Conservation (phyloP, 2,888 invertebrate genomes). For the Microplitis manilae region DNA sequence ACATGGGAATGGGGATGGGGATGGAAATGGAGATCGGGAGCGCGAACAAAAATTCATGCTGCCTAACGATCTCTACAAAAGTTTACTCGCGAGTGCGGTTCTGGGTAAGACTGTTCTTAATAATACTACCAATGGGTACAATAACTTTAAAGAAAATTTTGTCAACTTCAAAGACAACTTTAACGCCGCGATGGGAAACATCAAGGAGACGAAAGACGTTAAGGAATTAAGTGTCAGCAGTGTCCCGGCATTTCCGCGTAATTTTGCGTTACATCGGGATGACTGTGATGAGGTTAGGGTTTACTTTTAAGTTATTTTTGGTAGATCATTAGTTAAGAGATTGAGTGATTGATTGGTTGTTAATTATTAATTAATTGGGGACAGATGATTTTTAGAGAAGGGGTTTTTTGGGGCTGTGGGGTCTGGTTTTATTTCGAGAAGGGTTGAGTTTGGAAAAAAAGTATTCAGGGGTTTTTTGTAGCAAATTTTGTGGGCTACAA, state of each 20-base stretch:
- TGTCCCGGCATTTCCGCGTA: slow-evolving; percentile 70
- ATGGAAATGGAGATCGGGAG: slow-evolving; percentile 20
- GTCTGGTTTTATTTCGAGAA: too few species aligned
- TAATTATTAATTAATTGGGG: too few species aligned
- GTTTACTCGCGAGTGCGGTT: slow-evolving; percentile 82
- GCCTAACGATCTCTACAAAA: slow-evolving; percentile 86
- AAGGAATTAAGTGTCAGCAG: slow-evolving; percentile 69
- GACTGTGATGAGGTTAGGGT: slow-evolving; percentile 67
- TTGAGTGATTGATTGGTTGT: too few species aligned
- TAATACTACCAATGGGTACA: slow-evolving; percentile 25
- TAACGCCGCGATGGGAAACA: slow-evolving; percentile 66
- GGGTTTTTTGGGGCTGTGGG: too few species aligned
- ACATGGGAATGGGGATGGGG: not conserved
- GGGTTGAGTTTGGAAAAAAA: too few species aligned
- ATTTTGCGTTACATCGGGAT: slow-evolving; percentile 67
- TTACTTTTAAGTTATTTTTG: not conserved
- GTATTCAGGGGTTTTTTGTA: too few species aligned
- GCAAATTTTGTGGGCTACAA: too few species aligned
- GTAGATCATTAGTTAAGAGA: not conserved
- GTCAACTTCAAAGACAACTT: slow-evolving; percentile 67
- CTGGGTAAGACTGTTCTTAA: slow-evolving; percentile 73
- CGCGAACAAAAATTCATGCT: slow-evolving; percentile 75
- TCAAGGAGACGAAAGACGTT: slow-evolving; percentile 68
- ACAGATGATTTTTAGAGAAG: too few species aligned
- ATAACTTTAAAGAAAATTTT: slow-evolving; percentile 68